Conservation (phyloP, 2,113 vertebrate species). For the Aldabrachelys gigantea region DNA sequence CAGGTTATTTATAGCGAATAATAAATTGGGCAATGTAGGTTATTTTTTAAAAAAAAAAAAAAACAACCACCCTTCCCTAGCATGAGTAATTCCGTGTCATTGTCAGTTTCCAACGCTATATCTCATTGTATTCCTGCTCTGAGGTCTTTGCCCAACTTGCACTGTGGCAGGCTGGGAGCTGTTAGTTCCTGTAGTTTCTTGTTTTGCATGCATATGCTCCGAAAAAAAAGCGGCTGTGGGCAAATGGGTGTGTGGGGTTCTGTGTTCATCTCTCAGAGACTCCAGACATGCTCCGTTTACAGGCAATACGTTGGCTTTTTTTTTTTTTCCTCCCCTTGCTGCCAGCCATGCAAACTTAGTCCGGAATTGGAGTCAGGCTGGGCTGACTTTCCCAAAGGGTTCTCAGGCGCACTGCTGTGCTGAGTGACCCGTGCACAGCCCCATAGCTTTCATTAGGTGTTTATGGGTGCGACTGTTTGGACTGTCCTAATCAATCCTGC, state of each 20-base stretch:
- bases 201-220: not conserved
- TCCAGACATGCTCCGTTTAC: not conserved
- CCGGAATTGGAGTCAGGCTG: not conserved
- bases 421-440: too few species aligned
- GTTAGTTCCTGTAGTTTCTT: not conserved
- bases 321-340: not conserved
- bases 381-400: not conserved
- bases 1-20: constrained; percentile 31
- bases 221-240: not conserved
- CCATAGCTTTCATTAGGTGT: too few species aligned
- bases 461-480: too few species aligned
- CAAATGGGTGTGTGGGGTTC: not conserved
- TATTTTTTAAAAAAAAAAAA: not conserved
- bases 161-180: rapidly evolving
- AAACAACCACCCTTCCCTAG: not conserved
- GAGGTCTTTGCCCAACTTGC: not conserved
- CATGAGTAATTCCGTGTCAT: not conserved
- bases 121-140: not conserved
- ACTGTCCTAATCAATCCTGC: too few species aligned
- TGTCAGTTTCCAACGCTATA: not conserved
- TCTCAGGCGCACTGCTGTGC: too few species aligned
- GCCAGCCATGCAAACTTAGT: not conserved
- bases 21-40: constrained; percentile 58
- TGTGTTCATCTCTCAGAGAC: rapidly evolving
- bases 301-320: not conserved